These are phyloP conservation scores for Sitobion miscanthi DNA, from an alignment of 1,140 invertebrate species.

Conservation along the genomic window DNA sequence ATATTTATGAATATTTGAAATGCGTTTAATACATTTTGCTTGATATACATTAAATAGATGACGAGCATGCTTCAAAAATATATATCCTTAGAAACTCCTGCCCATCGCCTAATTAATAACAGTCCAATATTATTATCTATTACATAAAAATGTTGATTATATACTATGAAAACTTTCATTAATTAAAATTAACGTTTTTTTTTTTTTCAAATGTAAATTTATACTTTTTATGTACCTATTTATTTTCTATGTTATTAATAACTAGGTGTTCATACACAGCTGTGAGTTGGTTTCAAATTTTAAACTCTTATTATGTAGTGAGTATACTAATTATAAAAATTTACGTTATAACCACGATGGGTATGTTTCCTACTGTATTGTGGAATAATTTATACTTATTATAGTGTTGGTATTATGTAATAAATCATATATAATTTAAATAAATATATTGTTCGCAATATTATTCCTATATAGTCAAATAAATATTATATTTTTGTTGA, in stretches of 20 bases:
- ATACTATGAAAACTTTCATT: neutral
- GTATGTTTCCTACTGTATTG: neutral
- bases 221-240: neutral
- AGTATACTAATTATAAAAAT: neutral
- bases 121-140: slow-evolving; percentile 2
- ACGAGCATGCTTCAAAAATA: neutral
- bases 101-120: neutral
- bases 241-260: neutral
- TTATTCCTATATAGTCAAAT: slow-evolving; percentile 44
- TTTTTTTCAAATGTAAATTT: neutral
- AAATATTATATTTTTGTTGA: slow-evolving; percentile 52
- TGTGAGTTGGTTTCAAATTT: neutral
- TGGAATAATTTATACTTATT: neutral
- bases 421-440: slow-evolving; percentile 7
- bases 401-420: neutral
- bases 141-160: neutral
- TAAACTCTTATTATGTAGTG: slow-evolving; percentile 8
- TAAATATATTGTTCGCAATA: slow-evolving; percentile 21
- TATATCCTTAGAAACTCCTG: neutral
- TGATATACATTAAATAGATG: neutral
- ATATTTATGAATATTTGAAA: neutral
- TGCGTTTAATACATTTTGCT: neutral
- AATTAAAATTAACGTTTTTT: neutral
- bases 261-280: neutral
- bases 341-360: neutral